A percentile compares a stretch with the other conserved stretches of the same genome.
These are phyloP conservation scores for Sphaerophoria rueppellii DNA, from an alignment of 2,888 invertebrate species.

Conservation along the genomic window DNA sequence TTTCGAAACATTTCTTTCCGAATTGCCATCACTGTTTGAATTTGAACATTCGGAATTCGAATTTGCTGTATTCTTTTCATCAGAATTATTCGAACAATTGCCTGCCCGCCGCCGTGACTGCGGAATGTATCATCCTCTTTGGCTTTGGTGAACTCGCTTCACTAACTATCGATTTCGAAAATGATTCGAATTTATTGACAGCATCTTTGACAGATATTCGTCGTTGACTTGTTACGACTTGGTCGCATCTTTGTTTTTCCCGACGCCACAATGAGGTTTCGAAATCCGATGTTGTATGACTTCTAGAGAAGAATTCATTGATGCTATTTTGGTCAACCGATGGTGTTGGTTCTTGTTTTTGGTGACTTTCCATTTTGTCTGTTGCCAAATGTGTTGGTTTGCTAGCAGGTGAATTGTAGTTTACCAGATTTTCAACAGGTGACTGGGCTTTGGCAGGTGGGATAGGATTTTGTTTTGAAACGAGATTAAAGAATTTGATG, in stretches of 20 bases:
- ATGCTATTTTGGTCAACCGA: conserved; percentile 40
- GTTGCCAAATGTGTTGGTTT: conserved; percentile 15
- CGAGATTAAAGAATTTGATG: conserved; percentile 65
- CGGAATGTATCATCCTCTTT: neutral
- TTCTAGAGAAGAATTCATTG: conserved; percentile 56
- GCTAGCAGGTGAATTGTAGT: conserved; percentile 39
- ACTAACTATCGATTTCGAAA: conserved; percentile 50
- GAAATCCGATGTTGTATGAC: conserved; percentile 47
- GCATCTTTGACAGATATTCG: conserved; percentile 66
- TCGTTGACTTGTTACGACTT: conserved; percentile 43
- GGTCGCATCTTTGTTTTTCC: conserved; percentile 67
- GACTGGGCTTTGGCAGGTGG: conserved; percentile 33
- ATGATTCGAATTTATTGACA: conserved; percentile 65
- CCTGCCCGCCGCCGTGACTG: too few species aligned
- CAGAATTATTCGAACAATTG: neutral
- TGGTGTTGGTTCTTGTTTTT: neutral
- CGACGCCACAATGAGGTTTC: conserved; percentile 64
- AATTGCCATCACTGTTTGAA: neutral
- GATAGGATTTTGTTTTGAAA: conserved; percentile 34
- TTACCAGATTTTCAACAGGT: conserved; percentile 32
- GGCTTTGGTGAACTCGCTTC: conserved; percentile 50
- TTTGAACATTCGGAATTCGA: neutral
- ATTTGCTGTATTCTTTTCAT: conserved; percentile 18
- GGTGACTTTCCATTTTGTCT: conserved; percentile 25
- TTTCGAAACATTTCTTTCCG: conserved; percentile 52